These are phyloP conservation scores for Micronycteris hirsuta DNA, from an alignment of 2,113 vertebrate species.

Conservation along the genomic window DNA sequence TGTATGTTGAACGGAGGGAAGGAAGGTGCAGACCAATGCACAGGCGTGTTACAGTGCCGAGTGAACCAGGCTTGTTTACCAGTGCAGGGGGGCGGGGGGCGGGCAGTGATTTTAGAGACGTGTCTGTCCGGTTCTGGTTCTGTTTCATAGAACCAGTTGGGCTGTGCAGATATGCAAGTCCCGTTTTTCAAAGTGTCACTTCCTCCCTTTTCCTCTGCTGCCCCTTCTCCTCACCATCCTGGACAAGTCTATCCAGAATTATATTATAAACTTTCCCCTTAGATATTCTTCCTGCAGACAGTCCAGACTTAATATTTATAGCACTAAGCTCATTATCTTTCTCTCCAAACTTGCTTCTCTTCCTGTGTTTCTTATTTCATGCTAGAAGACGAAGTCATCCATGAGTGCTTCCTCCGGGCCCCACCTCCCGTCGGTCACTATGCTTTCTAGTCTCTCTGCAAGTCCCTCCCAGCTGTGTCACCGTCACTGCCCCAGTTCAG, in stretches of 20 bases:
- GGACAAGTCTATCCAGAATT: slow-evolving; percentile 3
- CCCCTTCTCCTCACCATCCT: background rate
- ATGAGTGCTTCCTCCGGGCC: background rate
- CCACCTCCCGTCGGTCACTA: background rate
- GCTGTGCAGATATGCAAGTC: background rate
- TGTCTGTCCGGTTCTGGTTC: background rate
- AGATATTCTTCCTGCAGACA: slow-evolving; percentile 36
- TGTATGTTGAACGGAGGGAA: background rate
- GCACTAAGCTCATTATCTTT: slow-evolving; percentile 33
- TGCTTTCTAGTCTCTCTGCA: background rate
- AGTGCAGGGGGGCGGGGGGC: background rate
- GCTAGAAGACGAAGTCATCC: background rate
- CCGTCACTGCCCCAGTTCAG: background rate
- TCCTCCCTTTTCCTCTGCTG: background rate
- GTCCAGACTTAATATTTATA: slow-evolving; percentile 47
- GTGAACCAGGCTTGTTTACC: background rate
- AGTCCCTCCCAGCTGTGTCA: background rate
- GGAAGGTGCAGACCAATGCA: background rate
- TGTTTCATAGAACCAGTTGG: background rate
- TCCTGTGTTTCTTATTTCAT: slow-evolving; percentile 39
- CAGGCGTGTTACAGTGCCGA: background rate
- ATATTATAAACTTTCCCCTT: background rate
- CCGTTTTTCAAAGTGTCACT: background rate
- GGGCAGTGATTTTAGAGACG: background rate
- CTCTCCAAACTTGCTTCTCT: slow-evolving; percentile 10